These are phyloP conservation scores for Thamnaconus septentrionalis DNA, from an alignment of 2,113 vertebrate species.

Conservation along the genomic window DNA sequence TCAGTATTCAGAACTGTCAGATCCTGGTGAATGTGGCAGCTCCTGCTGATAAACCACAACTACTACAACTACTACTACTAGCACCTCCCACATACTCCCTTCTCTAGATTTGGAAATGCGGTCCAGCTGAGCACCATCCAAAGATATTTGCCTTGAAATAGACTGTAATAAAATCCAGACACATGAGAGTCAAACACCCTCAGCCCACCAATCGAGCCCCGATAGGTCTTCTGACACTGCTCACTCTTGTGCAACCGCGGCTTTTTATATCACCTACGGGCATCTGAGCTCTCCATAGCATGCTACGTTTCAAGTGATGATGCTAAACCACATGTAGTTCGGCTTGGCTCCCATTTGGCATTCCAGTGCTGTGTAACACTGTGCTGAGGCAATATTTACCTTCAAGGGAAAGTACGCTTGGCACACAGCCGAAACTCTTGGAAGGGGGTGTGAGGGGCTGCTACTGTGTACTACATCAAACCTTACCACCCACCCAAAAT, in stretches of 20 bases:
- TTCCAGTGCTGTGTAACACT: conserved; percentile 52
- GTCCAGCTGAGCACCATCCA: conserved; percentile 36
- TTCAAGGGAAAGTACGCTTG: conserved; percentile 70
- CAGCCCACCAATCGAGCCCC: conserved; percentile 41
- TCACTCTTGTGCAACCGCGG: conserved; percentile 38
- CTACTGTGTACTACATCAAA: conserved; percentile 65
- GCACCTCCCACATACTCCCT: neutral
- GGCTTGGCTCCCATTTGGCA: conserved; percentile 51
- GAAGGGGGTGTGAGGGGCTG: conserved; percentile 35
- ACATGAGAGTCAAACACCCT: conserved; percentile 47
- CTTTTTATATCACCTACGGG: conserved; percentile 53
- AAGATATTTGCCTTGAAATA: conserved; percentile 67
- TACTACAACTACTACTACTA: neutral
- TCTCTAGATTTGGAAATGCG: conserved; percentile 53
- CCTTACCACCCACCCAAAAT: conserved; percentile 63
- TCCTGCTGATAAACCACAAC: neutral
- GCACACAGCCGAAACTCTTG: conserved; percentile 57
- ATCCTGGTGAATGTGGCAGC: neutral
- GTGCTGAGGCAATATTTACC: conserved; percentile 72
- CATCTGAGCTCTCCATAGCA: conserved; percentile 19
- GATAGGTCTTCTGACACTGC: conserved; percentile 43
- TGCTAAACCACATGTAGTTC: conserved; percentile 39
- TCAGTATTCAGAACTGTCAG: neutral
- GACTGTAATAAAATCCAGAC: conserved; percentile 66
- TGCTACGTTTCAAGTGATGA: conserved; percentile 27